Evolutionary conservation across 2,888 invertebrate species (phyloP), one percentile per base, ranked within the genome.

Genomic region (Poecilus cupreus): DNA sequence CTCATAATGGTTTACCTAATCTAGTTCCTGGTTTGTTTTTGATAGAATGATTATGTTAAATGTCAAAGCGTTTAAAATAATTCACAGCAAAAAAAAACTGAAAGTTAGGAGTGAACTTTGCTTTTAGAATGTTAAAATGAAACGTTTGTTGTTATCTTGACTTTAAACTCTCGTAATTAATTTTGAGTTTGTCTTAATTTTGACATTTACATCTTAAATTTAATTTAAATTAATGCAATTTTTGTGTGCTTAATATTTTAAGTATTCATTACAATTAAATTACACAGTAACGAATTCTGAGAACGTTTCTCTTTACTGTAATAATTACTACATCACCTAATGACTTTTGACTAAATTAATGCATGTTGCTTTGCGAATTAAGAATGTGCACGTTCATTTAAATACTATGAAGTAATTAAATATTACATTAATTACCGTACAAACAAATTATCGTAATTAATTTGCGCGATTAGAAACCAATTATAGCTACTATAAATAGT

Each of bases 1-100:
- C 11, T 54, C 10, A 10, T 18, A 13, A 13, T 13, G 18, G 3
- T 49, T 49, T 4, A 16, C 13, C 1, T 46, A 46, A 2, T 22
- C 24, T 32, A 60, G n/a, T 32, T 60, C 60, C 60, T 60, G 60
- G 60, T 60, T 60, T 26, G 60, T 60, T 60, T 60, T 60, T 60
- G 60, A 60, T 26, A 60, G 13, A 60, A 16, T n/a, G n/a, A 60
- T 60, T 60, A 60, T 24, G 6, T 60, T 13, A 32, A 60, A 60
- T 60, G 60, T 60, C 60, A 60, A 60, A 32, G n/a, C 20, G 24
- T 60, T 60, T 60, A 32, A 60, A 60, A 57, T n/a, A 57, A 57
- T 57, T 24, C n/a, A n/a, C 0, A 1, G 54, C 54, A 3, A 20
- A 6, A 22, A 54, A 57, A 57, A 57, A 22, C 3, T 24, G n/a